phyloP scores from a whole-genome alignment of 2,797 vertebrate species.

The Onychomys arenicola region DNA sequence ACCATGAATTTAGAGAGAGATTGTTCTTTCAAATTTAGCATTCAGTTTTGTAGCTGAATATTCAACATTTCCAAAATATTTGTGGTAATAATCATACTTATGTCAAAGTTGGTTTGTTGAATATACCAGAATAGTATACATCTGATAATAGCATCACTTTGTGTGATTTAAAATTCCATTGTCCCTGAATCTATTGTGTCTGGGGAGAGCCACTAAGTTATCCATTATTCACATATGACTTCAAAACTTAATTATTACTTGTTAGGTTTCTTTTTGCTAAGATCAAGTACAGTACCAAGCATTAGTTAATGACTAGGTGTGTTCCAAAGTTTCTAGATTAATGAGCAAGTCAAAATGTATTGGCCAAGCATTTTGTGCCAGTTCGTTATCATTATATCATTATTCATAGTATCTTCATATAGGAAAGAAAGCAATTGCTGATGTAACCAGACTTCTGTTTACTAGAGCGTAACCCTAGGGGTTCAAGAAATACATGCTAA shows the following conservation, averaged over 20 bases:
- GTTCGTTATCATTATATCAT: conserved; percentile 22
- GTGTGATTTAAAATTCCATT: neutral
- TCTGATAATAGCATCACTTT: conserved; percentile 2
- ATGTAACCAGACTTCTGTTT: neutral
- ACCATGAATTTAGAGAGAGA: neutral
- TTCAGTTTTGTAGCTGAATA: conserved; percentile 47
- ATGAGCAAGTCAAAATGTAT: conserved; percentile 72
- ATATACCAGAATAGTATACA: conserved; percentile 10
- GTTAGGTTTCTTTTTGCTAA: neutral
- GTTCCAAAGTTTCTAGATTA: conserved; percentile 68
- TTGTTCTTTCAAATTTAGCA: conserved; percentile 25
- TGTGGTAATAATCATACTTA: neutral
- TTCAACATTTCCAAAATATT: conserved; percentile 33
- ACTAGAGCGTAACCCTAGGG: neutral
- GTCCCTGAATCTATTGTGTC: neutral
- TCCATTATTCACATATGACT: conserved; percentile 62
- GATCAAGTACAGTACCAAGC: neutral
- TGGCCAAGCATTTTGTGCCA: conserved; percentile 53
- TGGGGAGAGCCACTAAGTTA: neutral
- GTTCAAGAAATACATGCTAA: conserved; percentile 2
- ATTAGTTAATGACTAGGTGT: conserved; percentile 65
- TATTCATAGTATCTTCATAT: conserved; percentile 55
- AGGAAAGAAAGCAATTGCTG: conserved; percentile 37
- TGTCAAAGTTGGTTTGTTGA: neutral
- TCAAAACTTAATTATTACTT: conserved; percentile 62